Percentiles rank a stretch among this genome's conserved stretches.
phyloP scores from a whole-genome alignment of 2,113 vertebrate species.

The Oceanodroma tethys region DNA sequence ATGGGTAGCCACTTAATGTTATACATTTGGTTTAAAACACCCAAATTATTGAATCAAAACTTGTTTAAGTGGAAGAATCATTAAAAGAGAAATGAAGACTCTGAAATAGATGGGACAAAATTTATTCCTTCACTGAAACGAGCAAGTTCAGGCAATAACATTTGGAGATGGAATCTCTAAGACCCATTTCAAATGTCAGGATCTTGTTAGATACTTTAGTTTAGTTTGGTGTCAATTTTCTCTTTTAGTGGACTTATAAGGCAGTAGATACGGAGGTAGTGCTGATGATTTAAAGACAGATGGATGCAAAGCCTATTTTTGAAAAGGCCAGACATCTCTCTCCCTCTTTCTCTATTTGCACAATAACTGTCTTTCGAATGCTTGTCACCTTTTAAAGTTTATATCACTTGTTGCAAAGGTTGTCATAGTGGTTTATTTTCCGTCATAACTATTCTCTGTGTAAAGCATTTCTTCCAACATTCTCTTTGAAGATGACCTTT shows the following conservation, averaged over 20 bases:
- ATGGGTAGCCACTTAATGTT: background rate
- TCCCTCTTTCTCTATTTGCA: conserved; percentile 14
- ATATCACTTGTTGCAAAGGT: conserved; percentile 40
- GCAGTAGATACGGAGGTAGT: background rate
- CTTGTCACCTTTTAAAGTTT: conserved; percentile 55
- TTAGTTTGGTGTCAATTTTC: conserved; percentile 20
- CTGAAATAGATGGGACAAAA: background rate
- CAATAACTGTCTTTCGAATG: conserved; percentile 49
- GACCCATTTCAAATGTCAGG: conserved; percentile 1
- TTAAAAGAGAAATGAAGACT: background rate
- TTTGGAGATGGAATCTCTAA: conserved; percentile 9
- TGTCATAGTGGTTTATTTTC: conserved; percentile 50
- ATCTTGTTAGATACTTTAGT: conserved; percentile 10
- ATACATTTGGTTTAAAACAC: background rate
- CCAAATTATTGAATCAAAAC: background rate
- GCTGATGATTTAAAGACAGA: background rate
- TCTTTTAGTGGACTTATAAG: conserved; percentile 15
- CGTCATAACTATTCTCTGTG: background rate
- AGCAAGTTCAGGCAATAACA: conserved; percentile 6
- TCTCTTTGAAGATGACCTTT: conserved; percentile 48
- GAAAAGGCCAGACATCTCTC: conserved; percentile 48
- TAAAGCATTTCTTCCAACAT: conserved; percentile 20
- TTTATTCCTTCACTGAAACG: background rate
- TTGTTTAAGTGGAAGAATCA: background rate
- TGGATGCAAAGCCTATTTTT: conserved; percentile 29